Evolutionary conservation across 2,113 vertebrate species (phyloP).

Genomic region (Gobius niger): DNA sequence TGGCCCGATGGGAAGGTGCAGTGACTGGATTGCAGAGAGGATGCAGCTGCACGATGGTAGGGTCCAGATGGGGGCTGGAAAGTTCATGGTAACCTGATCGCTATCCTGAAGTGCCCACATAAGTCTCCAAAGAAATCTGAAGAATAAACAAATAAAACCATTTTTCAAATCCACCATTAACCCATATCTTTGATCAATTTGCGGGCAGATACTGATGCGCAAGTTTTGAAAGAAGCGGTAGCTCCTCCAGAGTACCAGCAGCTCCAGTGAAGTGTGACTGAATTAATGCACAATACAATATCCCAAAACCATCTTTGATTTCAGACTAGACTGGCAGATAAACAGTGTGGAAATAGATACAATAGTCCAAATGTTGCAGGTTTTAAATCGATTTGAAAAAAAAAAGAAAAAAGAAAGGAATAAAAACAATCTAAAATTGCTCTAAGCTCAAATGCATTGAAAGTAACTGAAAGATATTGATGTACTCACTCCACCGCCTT

Average conservation of each 20-base stretch:
- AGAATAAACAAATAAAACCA: conserved; percentile 39
- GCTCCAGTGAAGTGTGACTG: too few relatives aligned
- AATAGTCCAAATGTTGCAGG: too few relatives aligned
- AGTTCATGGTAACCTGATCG: conserved; percentile 54
- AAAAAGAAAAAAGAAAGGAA: too few relatives aligned
- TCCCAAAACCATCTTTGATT: neutral
- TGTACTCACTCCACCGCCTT: neutral
- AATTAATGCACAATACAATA: too few relatives aligned
- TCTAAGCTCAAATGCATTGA: neutral
- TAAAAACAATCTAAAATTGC: too few relatives aligned
- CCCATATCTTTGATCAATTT: neutral
- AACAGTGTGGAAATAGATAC: too few relatives aligned
- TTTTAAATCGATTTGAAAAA: too few relatives aligned
- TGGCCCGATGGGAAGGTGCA: conserved; percentile 56
- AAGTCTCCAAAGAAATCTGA: neutral
- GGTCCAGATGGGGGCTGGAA: conserved; percentile 60
- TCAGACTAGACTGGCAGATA: too few relatives aligned
- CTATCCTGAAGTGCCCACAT: conserved; percentile 58
- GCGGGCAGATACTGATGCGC: neutral
- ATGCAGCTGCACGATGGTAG: conserved; percentile 77
- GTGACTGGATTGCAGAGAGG: conserved; percentile 32
- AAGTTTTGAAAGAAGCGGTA: neutral
- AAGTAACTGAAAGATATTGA: neutral
- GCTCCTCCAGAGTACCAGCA: neutral
- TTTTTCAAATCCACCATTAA: neutral